Base-by-base conservation (phyloP, 2,888 invertebrate species). In the Plebejus melissa region DNA sequence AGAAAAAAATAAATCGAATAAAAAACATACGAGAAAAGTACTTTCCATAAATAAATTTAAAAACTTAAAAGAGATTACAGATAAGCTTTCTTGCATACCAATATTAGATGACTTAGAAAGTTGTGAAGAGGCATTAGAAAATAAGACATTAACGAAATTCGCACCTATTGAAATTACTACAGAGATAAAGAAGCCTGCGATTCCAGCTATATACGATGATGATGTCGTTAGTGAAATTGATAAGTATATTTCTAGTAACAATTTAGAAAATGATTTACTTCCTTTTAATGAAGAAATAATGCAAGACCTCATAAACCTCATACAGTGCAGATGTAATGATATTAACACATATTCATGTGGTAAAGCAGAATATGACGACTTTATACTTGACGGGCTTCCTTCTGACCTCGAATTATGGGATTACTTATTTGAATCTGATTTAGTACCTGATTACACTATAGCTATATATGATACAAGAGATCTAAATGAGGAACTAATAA, bases 331-430 rank as follows among this genome's bases (percentile, higher is more conserved):
- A 65, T 65, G 65, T 65, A 32, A 65, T 32, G 65, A 65, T 65
- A 13, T 32, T 32, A 32, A 65, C 36, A 65, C 16, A 16, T 13
- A 65, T 32, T 16, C 65, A 65, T 65, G 65, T 32, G 65, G 75
- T 76, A 82, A 86, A 46, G 77, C 83, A 71, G 80, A 77, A 50
- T 92, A 91, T 82, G 93, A 94, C 32, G 94, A 94, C 80, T 96
- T 94, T 91, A 93, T 96, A 78, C 86, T 96, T 75, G 95, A 96
- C 82, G 95, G 94, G 0, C 94, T 95, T 84, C 90, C 94, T 38
- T 83, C 92, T 36, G 89, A 94, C 79, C 78, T 89, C 16, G 90
- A 94, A 78, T 87, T 92, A 81, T 94, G 95, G 90, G 83, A 83
- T 72, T 84, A 85, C 77, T 82, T 96, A 13, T 80, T 79, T 7